A percentile compares a stretch with the other conserved stretches of the same genome.
These are phyloP conservation scores for Phoxinus phoxinus DNA, from an alignment of 2,113 vertebrate genomes.

Conservation along the genomic window DNA sequence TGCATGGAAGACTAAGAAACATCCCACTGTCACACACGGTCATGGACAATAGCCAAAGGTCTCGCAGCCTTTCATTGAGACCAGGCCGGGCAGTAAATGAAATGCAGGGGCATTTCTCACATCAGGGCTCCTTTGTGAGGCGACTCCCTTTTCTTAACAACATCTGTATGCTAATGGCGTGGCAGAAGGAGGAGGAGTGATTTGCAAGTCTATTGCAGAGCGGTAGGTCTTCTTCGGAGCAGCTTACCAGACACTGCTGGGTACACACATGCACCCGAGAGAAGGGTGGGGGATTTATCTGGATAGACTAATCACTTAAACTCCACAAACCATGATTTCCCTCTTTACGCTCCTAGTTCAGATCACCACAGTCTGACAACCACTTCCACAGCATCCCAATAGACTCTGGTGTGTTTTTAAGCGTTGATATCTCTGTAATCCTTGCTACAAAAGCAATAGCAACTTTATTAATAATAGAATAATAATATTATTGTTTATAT, in stretches of 20 bases:
- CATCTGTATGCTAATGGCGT: constrained; percentile 81
- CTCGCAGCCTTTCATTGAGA: constrained; percentile 28
- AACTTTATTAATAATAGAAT: no score
- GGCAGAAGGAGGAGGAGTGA: constrained; percentile 65
- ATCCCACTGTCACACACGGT: constrained; percentile 56
- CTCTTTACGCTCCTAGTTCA: background rate
- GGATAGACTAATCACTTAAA: background rate
- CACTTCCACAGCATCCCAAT: background rate
- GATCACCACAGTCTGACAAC: background rate
- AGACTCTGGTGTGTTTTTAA: background rate
- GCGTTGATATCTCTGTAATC: background rate
- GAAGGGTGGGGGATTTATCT: background rate
- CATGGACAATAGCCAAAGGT: constrained; percentile 54
- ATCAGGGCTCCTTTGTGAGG: constrained; percentile 68
- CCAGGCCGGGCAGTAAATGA: constrained; percentile 55
- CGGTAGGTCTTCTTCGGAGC: constrained; percentile 44
- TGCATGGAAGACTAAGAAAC: constrained; percentile 49
- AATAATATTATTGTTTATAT: no score
- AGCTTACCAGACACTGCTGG: constrained; percentile 47
- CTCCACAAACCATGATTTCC: background rate
- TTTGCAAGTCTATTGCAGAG: constrained; percentile 64
- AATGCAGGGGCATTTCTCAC: constrained; percentile 70
- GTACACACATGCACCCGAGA: background rate
- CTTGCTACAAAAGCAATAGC: no score
- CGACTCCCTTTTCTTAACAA: constrained; percentile 73